Percentiles rank a stretch among this genome's conserved stretches.
phyloP scores from a whole-genome alignment of 2,113 vertebrate genomes.

The Cairina moschata region DNA sequence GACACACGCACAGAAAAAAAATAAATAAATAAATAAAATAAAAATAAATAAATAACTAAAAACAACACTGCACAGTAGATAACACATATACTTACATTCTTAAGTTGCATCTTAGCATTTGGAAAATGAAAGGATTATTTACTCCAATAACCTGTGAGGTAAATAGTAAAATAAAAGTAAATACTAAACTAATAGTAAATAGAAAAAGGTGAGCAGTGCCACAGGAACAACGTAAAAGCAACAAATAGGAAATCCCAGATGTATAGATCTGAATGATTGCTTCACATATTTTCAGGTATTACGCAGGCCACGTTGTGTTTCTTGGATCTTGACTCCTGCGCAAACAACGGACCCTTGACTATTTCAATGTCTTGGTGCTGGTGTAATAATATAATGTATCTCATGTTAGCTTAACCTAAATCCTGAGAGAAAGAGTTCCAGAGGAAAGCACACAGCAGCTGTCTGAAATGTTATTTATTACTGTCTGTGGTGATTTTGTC shows the following conservation, averaged over 20 bases:
- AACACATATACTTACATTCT: neutral
- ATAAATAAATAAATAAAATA: no score
- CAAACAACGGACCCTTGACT: neutral
- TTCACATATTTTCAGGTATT: neutral
- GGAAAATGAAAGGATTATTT: conserved; percentile 21
- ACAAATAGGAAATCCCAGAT: neutral
- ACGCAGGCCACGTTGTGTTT: fast-evolving
- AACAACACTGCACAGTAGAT: neutral
- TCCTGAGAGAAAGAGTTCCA: neutral
- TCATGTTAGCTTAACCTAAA: neutral
- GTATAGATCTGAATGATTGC: neutral
- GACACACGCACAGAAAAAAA: neutral
- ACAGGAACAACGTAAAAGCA: neutral
- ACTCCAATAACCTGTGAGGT: neutral
- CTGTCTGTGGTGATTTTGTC: neutral
- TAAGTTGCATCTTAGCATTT: neutral
- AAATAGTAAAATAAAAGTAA: no score
- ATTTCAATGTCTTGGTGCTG: neutral
- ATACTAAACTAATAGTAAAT: no score
- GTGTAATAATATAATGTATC: neutral
- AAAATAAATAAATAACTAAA: no score
- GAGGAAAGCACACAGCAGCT: neutral
- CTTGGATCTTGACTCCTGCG: neutral
- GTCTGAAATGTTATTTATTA: neutral
- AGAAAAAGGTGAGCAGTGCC: neutral